phyloP scores from a whole-genome alignment of 37 sponge, comb jelly and placozoan species.

The Theonella swinhoei region DNA sequence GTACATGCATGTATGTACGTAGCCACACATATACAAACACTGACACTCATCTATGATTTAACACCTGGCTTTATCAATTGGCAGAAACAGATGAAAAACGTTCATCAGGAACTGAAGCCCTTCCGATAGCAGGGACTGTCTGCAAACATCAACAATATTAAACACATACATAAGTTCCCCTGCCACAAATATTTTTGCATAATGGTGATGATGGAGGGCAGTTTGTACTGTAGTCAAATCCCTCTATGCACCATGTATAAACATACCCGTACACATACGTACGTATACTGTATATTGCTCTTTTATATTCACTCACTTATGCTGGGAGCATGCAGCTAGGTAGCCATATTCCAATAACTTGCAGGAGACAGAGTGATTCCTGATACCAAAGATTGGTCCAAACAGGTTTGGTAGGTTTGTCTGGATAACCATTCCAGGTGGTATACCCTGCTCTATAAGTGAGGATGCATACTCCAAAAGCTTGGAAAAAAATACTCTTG shows the following conservation, averaged over 20 bases:
- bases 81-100: constrained; percentile 49
- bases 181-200: too few species aligned
- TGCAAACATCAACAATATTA: not conserved
- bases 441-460: constrained; percentile 46
- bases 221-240: too few species aligned
- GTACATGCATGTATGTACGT: too few species aligned
- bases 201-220: too few species aligned
- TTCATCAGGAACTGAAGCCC: constrained; percentile 51
- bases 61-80: constrained; percentile 35
- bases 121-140: constrained; percentile 53
- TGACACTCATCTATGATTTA: too few species aligned
- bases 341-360: constrained; percentile 70
- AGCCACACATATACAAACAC: too few species aligned
- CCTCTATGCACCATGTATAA: too few species aligned
- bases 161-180: too few species aligned
- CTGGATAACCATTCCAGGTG: constrained; percentile 40
- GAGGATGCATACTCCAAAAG: constrained; percentile 57
- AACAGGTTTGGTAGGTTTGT: constrained; percentile 70
- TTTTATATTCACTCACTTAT: constrained; percentile 23
- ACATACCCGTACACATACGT: too few species aligned
- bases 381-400: constrained; percentile 78
- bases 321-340: constrained; percentile 58
- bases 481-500: constrained; percentile 42
- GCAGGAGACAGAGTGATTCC: constrained; percentile 41
- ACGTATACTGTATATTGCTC: too few species aligned